phyloP scores from a whole-genome alignment of 2,888 invertebrate species.

The Lomographa bimaculata region DNA sequence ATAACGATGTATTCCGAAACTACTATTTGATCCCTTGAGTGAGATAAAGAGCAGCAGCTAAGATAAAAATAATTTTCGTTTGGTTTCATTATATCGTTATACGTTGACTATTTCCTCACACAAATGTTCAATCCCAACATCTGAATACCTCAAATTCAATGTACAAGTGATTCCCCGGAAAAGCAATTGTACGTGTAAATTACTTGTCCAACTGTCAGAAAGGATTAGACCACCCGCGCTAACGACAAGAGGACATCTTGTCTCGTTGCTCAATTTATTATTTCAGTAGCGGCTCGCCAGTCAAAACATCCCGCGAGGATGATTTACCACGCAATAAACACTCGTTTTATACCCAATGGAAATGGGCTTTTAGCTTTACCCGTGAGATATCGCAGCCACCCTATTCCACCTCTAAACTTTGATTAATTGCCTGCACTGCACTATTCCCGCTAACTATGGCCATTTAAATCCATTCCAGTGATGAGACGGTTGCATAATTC shows the following conservation, averaged over 20 bases:
- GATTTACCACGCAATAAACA: slow-evolving; percentile 79
- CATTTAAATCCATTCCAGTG: slow-evolving; percentile 15
- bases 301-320: slow-evolving; percentile 78
- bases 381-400: slow-evolving; percentile 68
- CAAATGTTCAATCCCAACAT: no score
- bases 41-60: no score
- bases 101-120: no score
- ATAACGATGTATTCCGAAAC: no score
- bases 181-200: slow-evolving; percentile 52
- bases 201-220: slow-evolving; percentile 44
- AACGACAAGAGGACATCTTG: slow-evolving; percentile 66
- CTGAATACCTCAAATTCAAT: no score
- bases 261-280: slow-evolving; percentile 78
- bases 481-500: slow-evolving; percentile 34
- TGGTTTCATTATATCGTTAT: no score
- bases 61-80: no score
- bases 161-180: slow-evolving; percentile 23
- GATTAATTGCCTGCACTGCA: slow-evolving; percentile 45
- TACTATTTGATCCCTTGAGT: no score
- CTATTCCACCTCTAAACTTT: slow-evolving; percentile 52
- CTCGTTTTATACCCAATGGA: slow-evolving; percentile 77
- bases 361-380: slow-evolving; percentile 78
- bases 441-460: slow-evolving; percentile 24
- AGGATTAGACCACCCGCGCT: slow-evolving; percentile 70
- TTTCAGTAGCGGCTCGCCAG: slow-evolving; percentile 69